Base-by-base conservation (phyloP, 2,888 invertebrate genomes). In the Trissolcus brochymenae region DNA sequence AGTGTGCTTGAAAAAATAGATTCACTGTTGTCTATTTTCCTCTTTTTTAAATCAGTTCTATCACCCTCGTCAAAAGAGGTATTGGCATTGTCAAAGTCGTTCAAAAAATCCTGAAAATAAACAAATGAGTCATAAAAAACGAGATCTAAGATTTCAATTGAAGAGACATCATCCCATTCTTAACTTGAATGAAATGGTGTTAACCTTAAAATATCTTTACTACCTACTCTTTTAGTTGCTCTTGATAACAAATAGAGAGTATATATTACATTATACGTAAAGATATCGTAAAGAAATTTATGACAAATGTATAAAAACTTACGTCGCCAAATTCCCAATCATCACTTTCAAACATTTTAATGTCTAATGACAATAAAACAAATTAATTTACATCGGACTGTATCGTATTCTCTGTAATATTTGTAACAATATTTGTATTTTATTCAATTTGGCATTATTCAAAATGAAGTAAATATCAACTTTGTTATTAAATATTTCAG, bases 21-120 rank as follows among this genome's bases (percentile, higher is more conserved):
- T n/a, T 29, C 14, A 19, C 55, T 40, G 9, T 46, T 40, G 9
- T 68, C 64, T n/a, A 75, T 40, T 41, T 75, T 75, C 11, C 75
- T 49, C 49, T 57, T 75, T 46, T 75, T 75, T 17, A 75, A 17
- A 59, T 75, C 46, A 1, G 43, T 49, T 19, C 64, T 29, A 29
- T 75, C 68, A 14, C 25, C 64, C 43, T 64, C 75, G 41, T 68
- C 68, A 49, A 54, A 49, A 41, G 56, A 68, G 9, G 59, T 46
- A 16, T 62, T 62, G 16, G 56, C 40, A 9, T 75, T 35, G 17
- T 75, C 75, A 41, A 75, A 64, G 59, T 68, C 59, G 19, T 68
- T 75, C 14, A 68, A 35, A 43, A 62, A 68, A 54, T 75, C 61
- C 75, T 68, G 55, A n/a, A 56, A 62, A 62, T 11, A 29, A 17